phyloP scores from a whole-genome alignment of 2,113 vertebrate genomes.

The Nibea coibor region DNA sequence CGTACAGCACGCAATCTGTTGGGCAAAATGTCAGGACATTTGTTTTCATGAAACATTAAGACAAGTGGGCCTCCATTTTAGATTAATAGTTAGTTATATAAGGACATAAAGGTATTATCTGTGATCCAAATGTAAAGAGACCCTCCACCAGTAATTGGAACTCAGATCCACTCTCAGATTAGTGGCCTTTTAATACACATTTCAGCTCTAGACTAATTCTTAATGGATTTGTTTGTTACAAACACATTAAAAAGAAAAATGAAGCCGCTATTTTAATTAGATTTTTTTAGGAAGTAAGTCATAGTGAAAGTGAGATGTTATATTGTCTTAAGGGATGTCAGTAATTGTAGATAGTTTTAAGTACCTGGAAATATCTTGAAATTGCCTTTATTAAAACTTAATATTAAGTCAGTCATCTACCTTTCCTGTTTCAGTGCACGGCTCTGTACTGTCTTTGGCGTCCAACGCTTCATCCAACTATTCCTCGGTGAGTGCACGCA shows the following conservation, averaged over 20 bases:
- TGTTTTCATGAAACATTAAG: slow-evolving; percentile 5
- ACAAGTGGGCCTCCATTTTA: not conserved
- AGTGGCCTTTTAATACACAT: not conserved
- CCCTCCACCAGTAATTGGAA: not conserved
- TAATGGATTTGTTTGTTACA: not conserved
- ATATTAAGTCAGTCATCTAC: slow-evolving; percentile 1
- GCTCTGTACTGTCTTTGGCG: slow-evolving; percentile 96
- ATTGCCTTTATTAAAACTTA: not conserved
- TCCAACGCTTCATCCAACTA: slow-evolving; percentile 97
- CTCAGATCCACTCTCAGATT: not conserved
- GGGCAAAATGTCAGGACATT: slow-evolving; percentile 17
- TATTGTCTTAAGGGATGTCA: not conserved
- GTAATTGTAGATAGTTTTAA: too few species aligned
- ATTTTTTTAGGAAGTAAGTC: not conserved
- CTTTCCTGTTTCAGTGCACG: slow-evolving; percentile 88
- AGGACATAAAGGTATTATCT: not conserved
- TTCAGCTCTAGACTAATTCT: not conserved
- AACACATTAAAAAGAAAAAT: too few species aligned
- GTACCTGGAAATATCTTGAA: not conserved
- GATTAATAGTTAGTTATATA: slow-evolving; percentile 1
- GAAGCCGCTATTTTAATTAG: not conserved
- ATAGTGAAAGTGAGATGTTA: not conserved
- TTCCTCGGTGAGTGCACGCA: slow-evolving; percentile 90
- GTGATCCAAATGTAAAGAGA: slow-evolving; percentile 3
- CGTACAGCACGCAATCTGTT: slow-evolving; percentile 6